Conservation (phyloP, 1,140 invertebrate species). For the Trichogramma pretiosum region DNA sequence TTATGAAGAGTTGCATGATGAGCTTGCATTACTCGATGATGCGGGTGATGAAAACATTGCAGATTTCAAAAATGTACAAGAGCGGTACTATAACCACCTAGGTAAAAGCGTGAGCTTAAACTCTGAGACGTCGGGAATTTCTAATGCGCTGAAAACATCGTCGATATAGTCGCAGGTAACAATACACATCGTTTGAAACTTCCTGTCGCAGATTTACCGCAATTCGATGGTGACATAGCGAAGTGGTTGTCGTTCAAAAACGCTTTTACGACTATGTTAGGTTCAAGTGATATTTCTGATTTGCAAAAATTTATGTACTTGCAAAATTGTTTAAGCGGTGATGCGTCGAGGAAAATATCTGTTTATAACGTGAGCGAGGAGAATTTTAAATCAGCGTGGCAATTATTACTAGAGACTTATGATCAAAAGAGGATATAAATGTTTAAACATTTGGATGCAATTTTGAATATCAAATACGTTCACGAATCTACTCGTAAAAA, state of each 20-base stretch:
- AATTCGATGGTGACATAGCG: too few relatives aligned
- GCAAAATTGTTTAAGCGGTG: background rate
- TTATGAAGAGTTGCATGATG: background rate
- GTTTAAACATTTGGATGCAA: constrained; percentile 13
- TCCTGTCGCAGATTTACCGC: too few relatives aligned
- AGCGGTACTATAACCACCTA: background rate
- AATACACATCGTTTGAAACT: too few relatives aligned
- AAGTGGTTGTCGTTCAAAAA: background rate
- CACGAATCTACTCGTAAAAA: constrained; percentile 11
- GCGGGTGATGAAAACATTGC: background rate
- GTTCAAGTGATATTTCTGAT: background rate
- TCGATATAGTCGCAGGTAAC: background rate
- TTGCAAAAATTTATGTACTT: background rate
- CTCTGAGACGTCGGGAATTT: background rate
- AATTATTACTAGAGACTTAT: background rate
- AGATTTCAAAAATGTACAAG: background rate
- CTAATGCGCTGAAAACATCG: background rate
- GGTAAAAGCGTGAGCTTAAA: background rate
- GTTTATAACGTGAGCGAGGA: background rate
- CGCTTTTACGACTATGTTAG: background rate
- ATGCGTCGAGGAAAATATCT: background rate
- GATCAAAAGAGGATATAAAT: background rate
- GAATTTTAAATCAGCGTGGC: background rate
- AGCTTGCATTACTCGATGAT: background rate
- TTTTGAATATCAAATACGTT: constrained; percentile 8